Evolutionary conservation across 2,797 vertebrate species (phyloP).

Genomic region (Fringilla coelebs): DNA sequence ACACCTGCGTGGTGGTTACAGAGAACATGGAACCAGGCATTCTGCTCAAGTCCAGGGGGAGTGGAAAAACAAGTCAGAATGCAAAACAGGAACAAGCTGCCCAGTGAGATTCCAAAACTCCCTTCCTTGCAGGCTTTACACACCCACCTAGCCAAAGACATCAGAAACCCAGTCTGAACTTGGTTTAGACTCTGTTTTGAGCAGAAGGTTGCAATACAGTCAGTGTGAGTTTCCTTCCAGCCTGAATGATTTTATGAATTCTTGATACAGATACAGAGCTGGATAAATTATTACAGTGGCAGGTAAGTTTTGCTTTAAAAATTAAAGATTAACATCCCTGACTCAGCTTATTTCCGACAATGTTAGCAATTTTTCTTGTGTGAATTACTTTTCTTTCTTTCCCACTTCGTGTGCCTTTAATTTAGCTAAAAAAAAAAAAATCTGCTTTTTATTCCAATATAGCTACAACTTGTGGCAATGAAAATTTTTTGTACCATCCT

Average conservation of each 20-base stretch:
- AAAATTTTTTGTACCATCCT: background rate
- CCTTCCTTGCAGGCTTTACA: background rate
- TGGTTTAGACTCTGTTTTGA: background rate
- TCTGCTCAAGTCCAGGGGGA: background rate
- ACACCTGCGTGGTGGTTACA: background rate
- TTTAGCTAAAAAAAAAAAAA: background rate
- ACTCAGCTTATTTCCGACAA: background rate
- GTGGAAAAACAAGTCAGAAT: background rate
- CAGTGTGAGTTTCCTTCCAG: background rate
- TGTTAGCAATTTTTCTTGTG: background rate
- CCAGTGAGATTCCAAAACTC: background rate
- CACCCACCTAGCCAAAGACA: background rate
- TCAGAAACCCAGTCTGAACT: background rate
- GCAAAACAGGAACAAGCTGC: background rate
- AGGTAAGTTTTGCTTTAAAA: background rate
- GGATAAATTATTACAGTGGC: background rate
- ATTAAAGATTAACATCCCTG: background rate
- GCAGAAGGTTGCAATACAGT: background rate
- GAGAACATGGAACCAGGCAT: background rate
- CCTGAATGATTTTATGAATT: background rate
- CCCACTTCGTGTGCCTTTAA: background rate
- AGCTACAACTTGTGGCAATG: background rate
- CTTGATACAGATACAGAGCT: background rate
- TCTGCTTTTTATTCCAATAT: background rate
- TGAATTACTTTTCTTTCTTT: background rate